These are phyloP conservation scores for Aptenodytes forsteri DNA, from an alignment of 2,113 vertebrate genomes.

Conservation along the genomic window DNA sequence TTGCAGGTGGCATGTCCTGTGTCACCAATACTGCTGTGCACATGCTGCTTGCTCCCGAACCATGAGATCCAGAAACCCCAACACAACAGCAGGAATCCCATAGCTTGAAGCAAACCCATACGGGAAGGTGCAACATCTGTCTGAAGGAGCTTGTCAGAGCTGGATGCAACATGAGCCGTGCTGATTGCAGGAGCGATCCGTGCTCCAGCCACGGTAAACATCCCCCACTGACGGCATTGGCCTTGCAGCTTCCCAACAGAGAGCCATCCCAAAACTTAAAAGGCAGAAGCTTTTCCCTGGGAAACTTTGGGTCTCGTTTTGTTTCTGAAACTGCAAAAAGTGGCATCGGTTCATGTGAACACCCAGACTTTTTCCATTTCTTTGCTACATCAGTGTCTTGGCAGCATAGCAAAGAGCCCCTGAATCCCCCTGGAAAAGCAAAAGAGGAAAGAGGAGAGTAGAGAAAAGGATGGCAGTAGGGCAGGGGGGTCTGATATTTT, in stretches of 20 bases:
- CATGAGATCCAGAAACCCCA: not conserved
- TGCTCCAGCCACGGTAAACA: not conserved
- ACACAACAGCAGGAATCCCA: not conserved
- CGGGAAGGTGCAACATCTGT: not conserved
- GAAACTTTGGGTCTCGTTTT: not conserved
- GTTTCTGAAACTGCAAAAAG: not conserved
- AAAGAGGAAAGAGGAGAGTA: not conserved
- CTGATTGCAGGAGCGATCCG: rapidly evolving
- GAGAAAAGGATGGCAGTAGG: not conserved
- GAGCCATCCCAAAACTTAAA: not conserved
- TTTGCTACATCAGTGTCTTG: not conserved
- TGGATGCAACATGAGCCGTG: not conserved
- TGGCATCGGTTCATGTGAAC: not conserved
- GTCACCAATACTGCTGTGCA: not conserved
- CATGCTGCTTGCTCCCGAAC: not conserved
- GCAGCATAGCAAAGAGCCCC: not conserved
- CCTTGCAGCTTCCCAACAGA: not conserved
- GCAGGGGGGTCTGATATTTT: not conserved
- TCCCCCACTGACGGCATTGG: rapidly evolving
- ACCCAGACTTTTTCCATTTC: not conserved
- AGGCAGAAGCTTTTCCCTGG: not conserved
- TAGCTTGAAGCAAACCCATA: not conserved
- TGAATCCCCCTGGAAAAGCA: not conserved
- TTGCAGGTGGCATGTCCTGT: not conserved
- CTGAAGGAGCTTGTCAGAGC: not conserved